Evolutionary conservation across 2,113 vertebrate genomes (phyloP).

Genomic region (Anguilla rostrata): DNA sequence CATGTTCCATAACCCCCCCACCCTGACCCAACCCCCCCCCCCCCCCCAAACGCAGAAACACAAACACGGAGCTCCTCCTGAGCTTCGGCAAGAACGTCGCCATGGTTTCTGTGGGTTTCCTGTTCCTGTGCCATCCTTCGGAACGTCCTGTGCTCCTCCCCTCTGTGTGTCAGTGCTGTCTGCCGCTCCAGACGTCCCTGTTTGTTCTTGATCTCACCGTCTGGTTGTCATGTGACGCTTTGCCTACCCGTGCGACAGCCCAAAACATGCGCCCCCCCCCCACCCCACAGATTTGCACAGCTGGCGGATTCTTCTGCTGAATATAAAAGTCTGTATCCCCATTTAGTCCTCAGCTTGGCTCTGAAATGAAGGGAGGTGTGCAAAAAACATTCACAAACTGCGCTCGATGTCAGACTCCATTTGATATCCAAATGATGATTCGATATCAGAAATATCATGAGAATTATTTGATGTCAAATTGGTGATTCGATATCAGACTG

Average conservation of each 20-base stretch:
- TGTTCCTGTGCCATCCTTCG: conserved; percentile 26
- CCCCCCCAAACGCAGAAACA: not conserved
- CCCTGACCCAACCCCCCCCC: not conserved
- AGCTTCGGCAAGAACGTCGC: not conserved
- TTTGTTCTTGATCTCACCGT: conserved; percentile 52
- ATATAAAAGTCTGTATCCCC: not conserved
- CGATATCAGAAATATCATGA: not conserved
- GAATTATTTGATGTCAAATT: too few relatives aligned
- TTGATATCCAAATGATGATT: too few relatives aligned
- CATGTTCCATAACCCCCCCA: conserved; percentile 5
- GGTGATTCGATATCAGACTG: not conserved
- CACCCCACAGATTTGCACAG: not conserved
- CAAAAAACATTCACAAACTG: not conserved
- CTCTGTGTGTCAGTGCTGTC: conserved; percentile 20
- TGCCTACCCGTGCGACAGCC: conserved; percentile 63
- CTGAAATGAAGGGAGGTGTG: not conserved
- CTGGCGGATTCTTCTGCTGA: not conserved
- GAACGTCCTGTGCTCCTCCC: conserved; percentile 13
- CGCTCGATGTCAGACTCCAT: too few relatives aligned
- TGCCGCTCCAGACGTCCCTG: conserved; percentile 33
- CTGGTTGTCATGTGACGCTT: conserved; percentile 63
- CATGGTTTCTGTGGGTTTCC: conserved; percentile 24
- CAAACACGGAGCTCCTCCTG: not conserved
- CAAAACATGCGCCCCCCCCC: conserved; percentile 49
- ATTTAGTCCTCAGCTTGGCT: not conserved